Evolutionary conservation across 2,797 vertebrate genomes (phyloP).

Genomic region (Champsocephalus esox): DNA sequence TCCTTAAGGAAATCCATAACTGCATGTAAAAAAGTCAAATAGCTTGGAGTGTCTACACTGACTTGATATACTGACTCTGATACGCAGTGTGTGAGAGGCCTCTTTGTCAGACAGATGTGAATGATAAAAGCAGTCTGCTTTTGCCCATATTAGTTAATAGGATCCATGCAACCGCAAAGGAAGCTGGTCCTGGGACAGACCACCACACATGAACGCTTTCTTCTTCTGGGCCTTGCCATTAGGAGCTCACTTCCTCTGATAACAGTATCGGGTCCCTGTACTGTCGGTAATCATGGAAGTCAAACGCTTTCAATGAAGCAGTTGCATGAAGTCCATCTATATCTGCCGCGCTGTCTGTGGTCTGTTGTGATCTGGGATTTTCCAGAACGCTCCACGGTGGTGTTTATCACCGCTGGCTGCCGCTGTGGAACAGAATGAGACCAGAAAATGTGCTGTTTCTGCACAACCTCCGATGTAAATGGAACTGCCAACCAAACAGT

Average conservation of each 20-base stretch:
- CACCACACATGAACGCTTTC: conserved; percentile 62
- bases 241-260: conserved; percentile 69
- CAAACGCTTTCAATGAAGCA: conserved; percentile 14
- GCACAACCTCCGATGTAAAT: conserved; percentile 50
- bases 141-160: conserved; percentile 62
- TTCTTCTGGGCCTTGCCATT: conserved; percentile 51
- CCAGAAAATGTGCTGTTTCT: conserved; percentile 50
- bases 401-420: conserved; percentile 30
- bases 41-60: conserved; percentile 11
- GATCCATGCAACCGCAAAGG: conserved; percentile 71
- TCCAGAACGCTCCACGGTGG: conserved; percentile 28
- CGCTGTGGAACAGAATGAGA: conserved; percentile 35
- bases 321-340: conserved; percentile 4
- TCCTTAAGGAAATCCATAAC: conserved; percentile 34
- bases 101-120: conserved; percentile 64
- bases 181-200: conserved; percentile 60
- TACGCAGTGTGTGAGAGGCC: conserved; percentile 49
- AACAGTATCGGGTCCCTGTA: conserved; percentile 24
- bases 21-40: conserved; percentile 17
- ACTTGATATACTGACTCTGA: conserved; percentile 33
- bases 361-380: conserved; percentile 24
- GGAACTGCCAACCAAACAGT: conserved; percentile 36
- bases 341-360: background rate
- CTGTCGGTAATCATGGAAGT: conserved; percentile 27
- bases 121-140: conserved; percentile 61